Base-by-base conservation (phyloP, 2,113 vertebrate genomes). In the Laticauda laticaudata region DNA sequence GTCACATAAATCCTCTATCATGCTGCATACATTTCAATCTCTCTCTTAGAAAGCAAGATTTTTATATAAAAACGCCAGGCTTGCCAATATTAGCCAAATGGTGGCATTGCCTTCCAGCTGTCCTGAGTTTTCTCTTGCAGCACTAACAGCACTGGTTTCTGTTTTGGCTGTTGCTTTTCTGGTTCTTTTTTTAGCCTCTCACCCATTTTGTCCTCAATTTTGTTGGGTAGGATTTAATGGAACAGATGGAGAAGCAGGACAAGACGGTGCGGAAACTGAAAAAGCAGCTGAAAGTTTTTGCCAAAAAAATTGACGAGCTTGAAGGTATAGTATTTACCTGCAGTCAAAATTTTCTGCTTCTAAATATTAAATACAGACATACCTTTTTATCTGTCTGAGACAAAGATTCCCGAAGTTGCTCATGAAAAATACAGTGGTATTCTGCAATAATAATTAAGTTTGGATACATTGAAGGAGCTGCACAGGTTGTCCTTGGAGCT, bases 261-360 rank as follows among this genome's bases (percentile, higher is more conserved):
- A 98, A 99, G 97, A 99, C 98, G n/a, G 99, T 99, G 92, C 98
- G 99, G 92, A 99, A 99, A 96, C 98, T 99, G 88, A 99, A 99
- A 97, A 99, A 99, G 94, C 99, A 99, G 96, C 97, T 99, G 86
- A 99, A 99, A 98, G 98, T 99, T 18, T 99, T 99, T 96, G 99
- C 99, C 64, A 99, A 99, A 97, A 99, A 99, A 98, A 99, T 99
- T 0, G 99, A 98, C 75, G 99, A 99, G 97, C 98, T 99, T 69
- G 99, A 99, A 98, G 99, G 99, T 99, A 98, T 39, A 48, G 11
- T 51, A 34, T 88, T 93, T 93, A 91, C 91, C 34, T 92, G 24
- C 90, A 39, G 5, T 75, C 29, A 24, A 61, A 9, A 81, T 64
- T 12, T 1, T 89, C 94, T 94, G 55, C 21, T 14, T 94, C 9